Base-by-base conservation (phyloP, 2,888 invertebrate species). In the Deroplatys truncata region DNA sequence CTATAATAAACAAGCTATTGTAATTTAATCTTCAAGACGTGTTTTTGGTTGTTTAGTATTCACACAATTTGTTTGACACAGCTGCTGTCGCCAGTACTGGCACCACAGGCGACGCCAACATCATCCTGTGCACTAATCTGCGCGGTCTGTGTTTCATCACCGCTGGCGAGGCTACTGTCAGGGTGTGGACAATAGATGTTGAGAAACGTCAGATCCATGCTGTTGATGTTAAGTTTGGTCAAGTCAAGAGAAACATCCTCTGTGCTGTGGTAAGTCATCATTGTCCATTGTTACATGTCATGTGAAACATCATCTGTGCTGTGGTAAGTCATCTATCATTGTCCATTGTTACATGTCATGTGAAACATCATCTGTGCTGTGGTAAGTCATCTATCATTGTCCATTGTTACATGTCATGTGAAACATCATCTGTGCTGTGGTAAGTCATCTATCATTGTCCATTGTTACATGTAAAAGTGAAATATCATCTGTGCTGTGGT, bases 211-310 rank as follows among this genome's bases (percentile, higher is more conserved):
- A 96, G 91, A 94, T 98, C 0, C 94, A 95, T 88, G 96, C 96
- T 1, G 94, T 96, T 35, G 97, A 98, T 92, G 97, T 98, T 2
- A 94, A 96, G 84, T 94, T 98, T 91, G 97, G 97, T 49, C 97
- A 97, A 93, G 94, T 98, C 91, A 96, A 97, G 89, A 94, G 98
- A 84, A 95, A 95, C 88, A 96, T 98, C 35, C 95, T 96, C 56
- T 97, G 97, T 91, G 95, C 98, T 91, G 96, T 95, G 91, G 94
- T 94, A 92, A 91, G 92, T 90, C 4, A n/a, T n/a, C n/a, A n/a
- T n/a, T n/a, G n/a, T n/a, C n/a, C n/a, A n/a, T n/a, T n/a, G n/a
- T n/a, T n/a, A n/a, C n/a, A n/a, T n/a, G n/a, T n/a, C n/a, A n/a
- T n/a, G n/a, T n/a, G 49, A 49, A 49, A 28, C 20, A 84, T 25